Conservation (phyloP, 2,113 vertebrate genomes). For the Formicarius rufipectus region DNA sequence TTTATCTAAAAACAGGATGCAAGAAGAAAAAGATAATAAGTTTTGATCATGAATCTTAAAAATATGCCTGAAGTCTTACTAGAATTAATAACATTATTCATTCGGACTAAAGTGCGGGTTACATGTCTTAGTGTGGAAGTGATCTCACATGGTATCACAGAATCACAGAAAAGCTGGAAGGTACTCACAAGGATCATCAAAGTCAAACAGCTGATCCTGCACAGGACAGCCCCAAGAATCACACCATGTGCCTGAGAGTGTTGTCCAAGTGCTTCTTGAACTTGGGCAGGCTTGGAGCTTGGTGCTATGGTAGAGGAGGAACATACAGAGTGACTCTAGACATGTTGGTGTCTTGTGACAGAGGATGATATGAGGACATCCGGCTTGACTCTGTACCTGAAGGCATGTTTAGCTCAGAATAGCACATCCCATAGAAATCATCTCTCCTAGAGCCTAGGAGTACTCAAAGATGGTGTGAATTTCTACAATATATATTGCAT, state of each 20-base stretch:
- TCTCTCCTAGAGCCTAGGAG: background rate
- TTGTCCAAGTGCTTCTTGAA: background rate
- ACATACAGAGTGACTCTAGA: background rate
- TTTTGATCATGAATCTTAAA: background rate
- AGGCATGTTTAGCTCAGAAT: background rate
- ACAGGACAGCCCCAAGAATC: background rate
- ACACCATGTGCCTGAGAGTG: too few species aligned
- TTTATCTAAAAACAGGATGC: background rate
- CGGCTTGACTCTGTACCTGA: background rate
- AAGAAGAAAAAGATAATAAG: background rate
- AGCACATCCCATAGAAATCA: background rate
- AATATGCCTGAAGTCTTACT: background rate
- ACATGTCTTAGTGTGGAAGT: accelerated
- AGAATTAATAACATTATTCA: background rate
- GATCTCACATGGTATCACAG: background rate
- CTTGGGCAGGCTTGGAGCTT: too few species aligned
- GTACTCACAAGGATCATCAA: background rate
- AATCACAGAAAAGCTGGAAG: background rate
- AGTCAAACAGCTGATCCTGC: background rate
- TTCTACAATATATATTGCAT: background rate
- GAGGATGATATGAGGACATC: background rate
- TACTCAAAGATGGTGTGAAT: accelerated
- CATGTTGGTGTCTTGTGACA: background rate
- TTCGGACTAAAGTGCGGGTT: background rate
- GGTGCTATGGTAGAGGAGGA: background rate